Conservation (phyloP, 2,113 vertebrate genomes). For the Cottus gobio region DNA sequence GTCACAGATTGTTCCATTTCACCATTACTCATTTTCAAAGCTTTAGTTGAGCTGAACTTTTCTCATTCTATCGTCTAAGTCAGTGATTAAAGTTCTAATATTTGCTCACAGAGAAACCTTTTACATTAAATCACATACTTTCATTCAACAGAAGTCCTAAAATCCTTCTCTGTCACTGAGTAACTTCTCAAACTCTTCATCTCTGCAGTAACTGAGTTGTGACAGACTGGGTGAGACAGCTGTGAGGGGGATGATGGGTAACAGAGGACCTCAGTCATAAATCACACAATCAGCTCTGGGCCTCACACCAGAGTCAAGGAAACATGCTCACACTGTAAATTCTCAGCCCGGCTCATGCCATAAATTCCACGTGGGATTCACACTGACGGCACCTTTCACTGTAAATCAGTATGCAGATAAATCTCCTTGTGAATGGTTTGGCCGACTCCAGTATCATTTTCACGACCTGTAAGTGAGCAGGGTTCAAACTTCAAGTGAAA, state of each 20-base stretch:
- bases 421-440: constrained; percentile 23
- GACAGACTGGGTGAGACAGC: constrained; percentile 48
- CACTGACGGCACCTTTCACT: constrained; percentile 26
- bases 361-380: constrained; percentile 52
- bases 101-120: not conserved
- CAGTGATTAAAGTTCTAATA: not conserved
- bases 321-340: constrained; percentile 43
- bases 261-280: constrained; percentile 41
- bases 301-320: constrained; percentile 26
- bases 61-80: not conserved
- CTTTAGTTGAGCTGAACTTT: constrained; percentile 1
- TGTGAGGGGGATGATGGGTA: constrained; percentile 15
- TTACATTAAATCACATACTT: not conserved
- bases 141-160: not conserved
- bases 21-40: not conserved
- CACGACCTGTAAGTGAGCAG: not conserved
- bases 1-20: not conserved
- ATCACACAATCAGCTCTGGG: constrained; percentile 39
- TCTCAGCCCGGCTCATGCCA: constrained; percentile 24
- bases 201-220: constrained; percentile 33
- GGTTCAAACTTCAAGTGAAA: constrained; percentile 7
- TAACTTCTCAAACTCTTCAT: constrained; percentile 23
- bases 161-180: not conserved
- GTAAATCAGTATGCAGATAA: constrained; percentile 52
- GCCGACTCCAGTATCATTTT: constrained; percentile 24